Percentiles rank a stretch among this genome's conserved stretches.
Evolutionary conservation across 2,888 invertebrate species (phyloP).

Genomic region (Hypolimnas misippus): DNA sequence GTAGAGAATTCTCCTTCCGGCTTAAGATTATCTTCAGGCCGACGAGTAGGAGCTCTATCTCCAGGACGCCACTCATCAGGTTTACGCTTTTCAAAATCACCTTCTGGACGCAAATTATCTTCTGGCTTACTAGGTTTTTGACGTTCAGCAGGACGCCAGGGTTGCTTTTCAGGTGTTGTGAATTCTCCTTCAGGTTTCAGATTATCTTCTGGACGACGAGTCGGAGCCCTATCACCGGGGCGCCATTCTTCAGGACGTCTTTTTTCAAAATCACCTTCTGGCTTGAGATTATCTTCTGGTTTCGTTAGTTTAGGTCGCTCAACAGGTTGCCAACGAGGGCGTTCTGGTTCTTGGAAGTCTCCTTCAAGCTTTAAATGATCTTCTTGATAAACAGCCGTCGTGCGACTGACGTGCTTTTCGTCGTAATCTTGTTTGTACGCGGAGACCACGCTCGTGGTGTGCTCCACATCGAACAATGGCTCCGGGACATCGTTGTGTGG

Average conservation of each 20-base stretch:
- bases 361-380: conserved; percentile 90
- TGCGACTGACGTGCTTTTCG: conserved; percentile 86
- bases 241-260: conserved; percentile 75
- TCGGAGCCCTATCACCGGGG: conserved; percentile 80
- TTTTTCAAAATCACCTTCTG: conserved; percentile 75
- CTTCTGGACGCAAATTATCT: conserved; percentile 79
- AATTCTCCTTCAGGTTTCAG: conserved; percentile 82
- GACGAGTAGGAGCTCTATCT: conserved; percentile 57
- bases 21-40: conserved; percentile 78
- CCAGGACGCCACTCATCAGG: conserved; percentile 60
- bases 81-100: conserved; percentile 69
- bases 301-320: conserved; percentile 84
- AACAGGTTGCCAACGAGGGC: conserved; percentile 78
- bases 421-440: conserved; percentile 87
- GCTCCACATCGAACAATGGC: conserved; percentile 84
- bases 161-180: conserved; percentile 84
- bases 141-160: conserved; percentile 62
- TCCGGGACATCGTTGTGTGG: conserved; percentile 88
- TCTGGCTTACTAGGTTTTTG: conserved; percentile 58
- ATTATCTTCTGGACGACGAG: conserved; percentile 36
- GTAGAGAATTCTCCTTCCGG: conserved; percentile 78
- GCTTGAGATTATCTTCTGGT: conserved; percentile 69
- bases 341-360: conserved; percentile 84
- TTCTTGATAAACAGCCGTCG: conserved; percentile 85
- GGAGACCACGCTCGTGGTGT: conserved; percentile 82